Conservation (phyloP, 2,113 vertebrate genomes). For the Nycticryphes semicollaris region DNA sequence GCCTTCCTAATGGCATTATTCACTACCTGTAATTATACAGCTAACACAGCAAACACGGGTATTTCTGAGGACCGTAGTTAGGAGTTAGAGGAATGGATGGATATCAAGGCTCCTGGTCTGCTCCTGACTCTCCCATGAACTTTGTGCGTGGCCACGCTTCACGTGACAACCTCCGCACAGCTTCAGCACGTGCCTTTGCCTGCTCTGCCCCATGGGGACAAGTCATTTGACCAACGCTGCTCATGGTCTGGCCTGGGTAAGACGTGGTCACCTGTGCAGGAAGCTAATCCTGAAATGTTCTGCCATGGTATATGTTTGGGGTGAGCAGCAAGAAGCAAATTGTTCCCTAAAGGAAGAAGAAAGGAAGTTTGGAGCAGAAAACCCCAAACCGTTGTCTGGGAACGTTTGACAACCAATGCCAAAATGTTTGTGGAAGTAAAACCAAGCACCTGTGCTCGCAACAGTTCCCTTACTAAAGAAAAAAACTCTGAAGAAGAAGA, state of each 20-base stretch:
- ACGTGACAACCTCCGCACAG: not conserved
- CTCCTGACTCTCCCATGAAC: slow-evolving; percentile 21
- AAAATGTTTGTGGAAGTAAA: not conserved
- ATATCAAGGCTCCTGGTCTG: not conserved
- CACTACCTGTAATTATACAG: slow-evolving; percentile 52
- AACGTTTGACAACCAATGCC: not conserved
- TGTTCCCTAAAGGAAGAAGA: not conserved
- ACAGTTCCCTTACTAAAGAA: not conserved
- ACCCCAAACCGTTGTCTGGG: not conserved
- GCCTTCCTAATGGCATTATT: slow-evolving; percentile 49
- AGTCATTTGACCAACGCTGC: not conserved
- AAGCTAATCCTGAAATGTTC: not conserved
- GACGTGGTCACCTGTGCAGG: not conserved
- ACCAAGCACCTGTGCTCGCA: not conserved
- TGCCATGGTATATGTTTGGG: not conserved
- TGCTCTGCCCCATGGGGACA: slow-evolving; percentile 5
- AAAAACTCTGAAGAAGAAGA: not conserved
- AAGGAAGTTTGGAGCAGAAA: slow-evolving; percentile 3
- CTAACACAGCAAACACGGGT: slow-evolving; percentile 42
- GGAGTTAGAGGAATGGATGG: slow-evolving; percentile 8
- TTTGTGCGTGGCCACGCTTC: not conserved
- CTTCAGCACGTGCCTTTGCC: not conserved
- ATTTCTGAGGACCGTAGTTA: slow-evolving; percentile 37
- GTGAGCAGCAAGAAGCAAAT: not conserved
- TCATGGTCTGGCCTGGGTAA: not conserved